phyloP scores from a whole-genome alignment of 2,888 invertebrate genomes.

The Micropterix aruncella region DNA sequence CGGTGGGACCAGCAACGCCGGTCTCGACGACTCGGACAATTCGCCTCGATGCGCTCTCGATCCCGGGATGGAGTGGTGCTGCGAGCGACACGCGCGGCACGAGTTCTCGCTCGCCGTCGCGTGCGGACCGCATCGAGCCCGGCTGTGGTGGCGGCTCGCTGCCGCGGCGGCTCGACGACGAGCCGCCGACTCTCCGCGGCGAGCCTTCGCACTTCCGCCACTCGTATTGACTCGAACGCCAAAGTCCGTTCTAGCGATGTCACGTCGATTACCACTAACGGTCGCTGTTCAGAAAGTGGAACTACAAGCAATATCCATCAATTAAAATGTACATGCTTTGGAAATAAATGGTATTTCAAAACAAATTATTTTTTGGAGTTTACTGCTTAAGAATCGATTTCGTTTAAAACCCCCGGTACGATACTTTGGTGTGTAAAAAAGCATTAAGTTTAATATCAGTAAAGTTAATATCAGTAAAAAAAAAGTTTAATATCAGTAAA shows the following conservation, averaged over 20 bases:
- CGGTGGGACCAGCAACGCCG: slow-evolving; percentile 12
- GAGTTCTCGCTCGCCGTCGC: slow-evolving; percentile 4
- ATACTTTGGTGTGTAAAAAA: too few species aligned
- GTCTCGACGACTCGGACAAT: slow-evolving; percentile 20
- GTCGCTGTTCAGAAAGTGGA: too few species aligned
- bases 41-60: slow-evolving; percentile 23
- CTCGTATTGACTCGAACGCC: neutral
- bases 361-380: too few species aligned
- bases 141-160: neutral
- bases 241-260: neutral
- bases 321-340: too few species aligned
- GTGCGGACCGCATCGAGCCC: neutral
- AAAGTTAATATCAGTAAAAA: too few species aligned
- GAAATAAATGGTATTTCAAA: too few species aligned
- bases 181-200: neutral
- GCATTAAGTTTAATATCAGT: too few species aligned
- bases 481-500: too few species aligned
- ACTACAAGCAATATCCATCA: too few species aligned
- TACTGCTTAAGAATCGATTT: too few species aligned
- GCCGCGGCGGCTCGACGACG: neutral
- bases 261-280: neutral
- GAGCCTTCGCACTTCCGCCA: too few species aligned
- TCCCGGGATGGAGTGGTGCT: slow-evolving; percentile 29
- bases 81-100: slow-evolving; percentile 24
- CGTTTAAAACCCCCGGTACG: too few species aligned